Evolutionary conservation across 2,113 vertebrate genomes (phyloP).

Genomic region (Nannobrachium achirus): DNA sequence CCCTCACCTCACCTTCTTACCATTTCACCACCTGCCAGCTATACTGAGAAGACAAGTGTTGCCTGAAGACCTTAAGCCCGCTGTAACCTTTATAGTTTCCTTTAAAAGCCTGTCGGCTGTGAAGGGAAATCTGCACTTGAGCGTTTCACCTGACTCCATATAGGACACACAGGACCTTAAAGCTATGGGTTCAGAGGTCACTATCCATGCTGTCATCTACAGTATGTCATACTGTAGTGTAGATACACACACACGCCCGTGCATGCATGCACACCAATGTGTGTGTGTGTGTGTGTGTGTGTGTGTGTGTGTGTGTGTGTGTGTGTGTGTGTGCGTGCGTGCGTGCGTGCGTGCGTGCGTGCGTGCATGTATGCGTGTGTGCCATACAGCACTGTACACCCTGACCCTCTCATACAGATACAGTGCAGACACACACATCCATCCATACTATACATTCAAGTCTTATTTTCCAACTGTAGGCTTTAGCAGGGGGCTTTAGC

Average conservation of each 20-base stretch:
- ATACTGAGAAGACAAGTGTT: slow-evolving; percentile 25
- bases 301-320: too few species aligned
- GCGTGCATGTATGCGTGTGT: not conserved
- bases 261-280: not conserved
- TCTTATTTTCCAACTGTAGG: slow-evolving; percentile 51
- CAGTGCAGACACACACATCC: slow-evolving; percentile 1
- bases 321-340: not conserved
- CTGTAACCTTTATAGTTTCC: slow-evolving; percentile 47
- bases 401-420: not conserved
- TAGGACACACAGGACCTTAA: slow-evolving; percentile 6
- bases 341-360: not conserved
- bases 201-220: slow-evolving; percentile 13
- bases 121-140: slow-evolving; percentile 38
- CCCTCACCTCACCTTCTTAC: not conserved
- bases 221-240: not conserved
- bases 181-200: slow-evolving; percentile 27
- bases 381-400: not conserved
- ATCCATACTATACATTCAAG: not conserved
- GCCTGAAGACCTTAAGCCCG: slow-evolving; percentile 37
- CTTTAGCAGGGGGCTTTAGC: slow-evolving; percentile 49
- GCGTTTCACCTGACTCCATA: slow-evolving; percentile 17
- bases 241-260: slow-evolving; percentile 15
- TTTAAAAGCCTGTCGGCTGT: slow-evolving; percentile 42
- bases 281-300: too few species aligned
- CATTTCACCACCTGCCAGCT: slow-evolving; percentile 38